Evolutionary conservation across 2,113 vertebrate genomes (phyloP), one percentile per base, ranked within the genome.

Genomic region (Pomatorhinus ruficollis): DNA sequence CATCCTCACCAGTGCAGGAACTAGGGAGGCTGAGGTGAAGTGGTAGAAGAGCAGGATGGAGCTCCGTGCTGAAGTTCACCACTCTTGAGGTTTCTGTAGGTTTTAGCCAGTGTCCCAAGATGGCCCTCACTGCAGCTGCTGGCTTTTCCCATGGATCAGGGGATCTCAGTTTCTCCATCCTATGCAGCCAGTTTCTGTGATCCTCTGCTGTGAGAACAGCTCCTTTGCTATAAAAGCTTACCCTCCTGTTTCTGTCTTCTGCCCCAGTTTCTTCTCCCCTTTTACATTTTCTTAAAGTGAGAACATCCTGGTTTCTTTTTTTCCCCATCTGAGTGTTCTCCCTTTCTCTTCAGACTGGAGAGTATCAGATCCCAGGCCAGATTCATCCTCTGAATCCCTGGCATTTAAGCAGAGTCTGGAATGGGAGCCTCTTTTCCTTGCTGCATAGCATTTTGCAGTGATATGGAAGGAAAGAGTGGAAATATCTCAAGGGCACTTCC

Each of bases 21-120:
- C 47, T 21, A 40, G 1, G 3, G 39, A 44, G 49, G 39, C 2
- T 0, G 4, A 49, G 27, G 31, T 2, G 12, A 45, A 60, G 77
- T 2, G 4, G n/a, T 53, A 8, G 45, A 56, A 71, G 8, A 64
- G 27, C 39, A 52, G 15, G 15, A 37, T 14, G 31, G 35, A 60
- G n/a, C 39, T 39, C n/a, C 2, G 0, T 24, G 74, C 10, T 10
- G 1, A 80, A 61, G 35, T 66, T 53, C 33, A 53, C 11, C 35
- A 8, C 37, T 40, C 37, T 9, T 42, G 37, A 95, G n/a, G 9
- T 15, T 66, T 68, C n/a, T 39, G 8, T 40, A 77, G 56, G 49
- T 74, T 94, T 84, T 72, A 44, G 28, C 56, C 56, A 84, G 37
- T 19, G 27, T 89, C n/a, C 60, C 0, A 0, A 78, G n/a, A 18